Base-by-base conservation (phyloP, 2,113 vertebrate genomes). In the Acrocephalus arundinaceus region DNA sequence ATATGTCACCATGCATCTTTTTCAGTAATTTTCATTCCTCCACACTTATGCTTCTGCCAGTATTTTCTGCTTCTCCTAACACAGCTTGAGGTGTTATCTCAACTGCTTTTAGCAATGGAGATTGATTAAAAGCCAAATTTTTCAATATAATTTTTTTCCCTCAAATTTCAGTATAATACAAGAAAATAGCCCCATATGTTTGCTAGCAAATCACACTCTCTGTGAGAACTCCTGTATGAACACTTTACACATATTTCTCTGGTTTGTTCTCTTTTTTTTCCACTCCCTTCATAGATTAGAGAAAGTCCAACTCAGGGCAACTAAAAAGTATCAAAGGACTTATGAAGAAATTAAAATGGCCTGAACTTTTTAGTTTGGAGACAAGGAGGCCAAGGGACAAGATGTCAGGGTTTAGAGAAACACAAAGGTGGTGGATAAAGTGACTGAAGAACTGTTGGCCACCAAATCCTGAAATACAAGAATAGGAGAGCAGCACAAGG, bases 181-280 rank as follows among this genome's bases (percentile, higher is more conserved):
- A 55, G 52, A 39, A 82, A 79, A 79, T 11, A 25, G 1, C 2
- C 0, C 11, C 18, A 2, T 7, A 24, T 10, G 2, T 39, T 52
- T 65, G 14, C 28, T 27, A 59, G 25, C 4, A 2, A 67, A 33
- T 57, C 41, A 22, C 8, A 74, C 20, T 11, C 20, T 54, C 27
- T 51, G 22, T 67, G 31, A 72, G n/a, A 85, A 30, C 20, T 61
- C 22, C 52, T 54, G 4, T 71, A 59, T 20, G 23, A 84, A 54
- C 24, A 77, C 13, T 67, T 66, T 15, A 43, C 30, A 22, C 1
- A 11, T 22, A 68, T 37, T 68, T 52, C 25, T 45, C 37, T 52
- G 11, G 6, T 37, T 61, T 61, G 9, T 45, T 68, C 31, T 23
- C 11, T 35, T 58, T 43, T 77, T 45, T 59, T 45, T 43, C 31